Conservation (phyloP, 2,113 vertebrate genomes). For the Hipposideros armiger region DNA sequence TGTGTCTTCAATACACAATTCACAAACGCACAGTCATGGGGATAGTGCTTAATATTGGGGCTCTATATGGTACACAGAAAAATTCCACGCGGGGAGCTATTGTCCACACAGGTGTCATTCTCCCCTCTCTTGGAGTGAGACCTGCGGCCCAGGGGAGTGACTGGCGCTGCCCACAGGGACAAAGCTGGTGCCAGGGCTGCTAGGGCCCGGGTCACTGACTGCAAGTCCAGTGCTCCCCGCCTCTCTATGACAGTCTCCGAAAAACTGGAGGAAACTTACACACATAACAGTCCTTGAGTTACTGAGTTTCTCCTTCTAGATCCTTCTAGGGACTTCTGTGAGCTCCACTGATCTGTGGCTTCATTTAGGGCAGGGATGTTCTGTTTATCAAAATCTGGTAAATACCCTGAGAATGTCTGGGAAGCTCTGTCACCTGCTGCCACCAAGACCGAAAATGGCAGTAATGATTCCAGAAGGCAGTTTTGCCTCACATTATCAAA, state of each 20-base stretch:
- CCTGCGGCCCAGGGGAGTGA: neutral
- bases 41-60: too few species aligned
- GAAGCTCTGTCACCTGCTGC: neutral
- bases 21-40: fast-evolving
- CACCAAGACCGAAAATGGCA: neutral
- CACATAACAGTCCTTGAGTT: fast-evolving
- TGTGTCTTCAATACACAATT: neutral
- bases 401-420: neutral
- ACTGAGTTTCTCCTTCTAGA: neutral
- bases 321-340: neutral
- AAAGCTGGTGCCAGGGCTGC: neutral
- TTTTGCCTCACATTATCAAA: neutral
- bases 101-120: neutral
- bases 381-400: neutral
- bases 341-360: neutral
- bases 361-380: neutral
- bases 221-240: neutral
- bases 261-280: neutral
- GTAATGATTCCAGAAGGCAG: neutral
- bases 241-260: neutral
- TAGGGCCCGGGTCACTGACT: neutral
- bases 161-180: neutral
- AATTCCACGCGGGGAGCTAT: neutral
- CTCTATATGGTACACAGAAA: neutral
- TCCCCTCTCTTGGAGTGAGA: neutral